phyloP scores from a whole-genome alignment of 2,113 vertebrate species.

The Dascyllus trimaculatus region DNA sequence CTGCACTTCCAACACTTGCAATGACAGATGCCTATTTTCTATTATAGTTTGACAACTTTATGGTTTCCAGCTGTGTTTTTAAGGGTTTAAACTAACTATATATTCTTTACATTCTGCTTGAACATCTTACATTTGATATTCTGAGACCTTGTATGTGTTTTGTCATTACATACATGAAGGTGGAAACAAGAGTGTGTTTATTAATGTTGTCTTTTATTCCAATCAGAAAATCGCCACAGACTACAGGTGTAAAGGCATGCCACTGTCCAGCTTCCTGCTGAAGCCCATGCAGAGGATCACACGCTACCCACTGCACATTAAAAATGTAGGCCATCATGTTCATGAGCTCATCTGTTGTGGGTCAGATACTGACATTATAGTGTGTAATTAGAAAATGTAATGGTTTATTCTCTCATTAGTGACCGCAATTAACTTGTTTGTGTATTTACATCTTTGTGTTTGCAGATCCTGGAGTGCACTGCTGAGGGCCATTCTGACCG shows the following conservation, averaged over 20 bases:
- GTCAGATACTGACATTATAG: neutral
- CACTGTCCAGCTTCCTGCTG: slow-evolving; percentile 96
- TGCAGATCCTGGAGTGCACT: slow-evolving; percentile 94
- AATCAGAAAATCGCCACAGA: slow-evolving; percentile 93
- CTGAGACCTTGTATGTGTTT: neutral
- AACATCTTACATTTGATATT: neutral
- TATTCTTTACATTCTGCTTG: neutral
- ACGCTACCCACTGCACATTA: slow-evolving; percentile 96
- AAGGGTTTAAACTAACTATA: no score
- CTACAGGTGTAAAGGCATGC: slow-evolving; percentile 97
- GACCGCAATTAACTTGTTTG: neutral
- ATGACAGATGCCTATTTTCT: neutral
- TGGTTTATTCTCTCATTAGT: neutral
- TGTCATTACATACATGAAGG: neutral
- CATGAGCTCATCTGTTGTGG: neutral
- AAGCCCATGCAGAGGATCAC: slow-evolving; percentile 99
- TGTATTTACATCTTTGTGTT: slow-evolving; percentile 22
- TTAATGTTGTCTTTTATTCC: slow-evolving; percentile 10
- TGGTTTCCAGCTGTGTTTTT: neutral
- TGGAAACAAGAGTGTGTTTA: neutral
- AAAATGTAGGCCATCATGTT: slow-evolving; percentile 87
- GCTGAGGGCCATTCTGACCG: slow-evolving; percentile 89
- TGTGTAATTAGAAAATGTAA: neutral
- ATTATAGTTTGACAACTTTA: no score
- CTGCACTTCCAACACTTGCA: neutral